Evolutionary conservation across 2,113 vertebrate genomes (phyloP).

Genomic region (Beaufortia kweichowensis): DNA sequence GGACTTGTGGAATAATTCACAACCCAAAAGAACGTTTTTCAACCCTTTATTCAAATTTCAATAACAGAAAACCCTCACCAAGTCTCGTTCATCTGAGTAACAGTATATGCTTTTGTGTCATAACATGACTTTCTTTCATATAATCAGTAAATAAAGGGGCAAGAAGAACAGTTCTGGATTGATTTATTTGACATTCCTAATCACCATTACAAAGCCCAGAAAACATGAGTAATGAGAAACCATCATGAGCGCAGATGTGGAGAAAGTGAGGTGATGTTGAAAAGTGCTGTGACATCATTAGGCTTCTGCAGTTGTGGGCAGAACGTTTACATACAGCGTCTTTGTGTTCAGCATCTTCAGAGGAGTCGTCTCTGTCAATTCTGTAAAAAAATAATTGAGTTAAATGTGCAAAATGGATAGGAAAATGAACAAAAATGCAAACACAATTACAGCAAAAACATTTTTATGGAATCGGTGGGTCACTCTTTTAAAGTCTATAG

Average conservation of each 20-base stretch:
- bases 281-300: constrained; percentile 51
- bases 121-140: neutral
- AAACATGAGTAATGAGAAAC: neutral
- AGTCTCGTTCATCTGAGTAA: neutral
- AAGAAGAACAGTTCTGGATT: neutral
- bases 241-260: neutral
- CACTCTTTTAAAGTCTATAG: too few species aligned
- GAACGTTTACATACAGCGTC: constrained; percentile 83
- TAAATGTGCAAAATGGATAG: neutral
- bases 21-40: neutral
- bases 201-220: neutral
- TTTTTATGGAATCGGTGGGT: too few species aligned
- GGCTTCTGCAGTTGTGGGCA: constrained; percentile 82
- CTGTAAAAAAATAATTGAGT: constrained; percentile 69
- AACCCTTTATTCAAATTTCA: constrained; percentile 7
- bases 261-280: neutral
- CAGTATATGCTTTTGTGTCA: neutral
- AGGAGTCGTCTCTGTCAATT: constrained; percentile 78
- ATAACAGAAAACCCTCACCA: neutral
- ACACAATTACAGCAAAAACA: too few species aligned
- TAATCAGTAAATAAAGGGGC: neutral
- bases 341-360: constrained; percentile 85
- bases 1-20: too few species aligned
- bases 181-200: neutral
- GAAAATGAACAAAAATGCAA: too few species aligned